Evolutionary conservation across 2,888 invertebrate genomes (phyloP).

Genomic region (Xanthorhoe designata): DNA sequence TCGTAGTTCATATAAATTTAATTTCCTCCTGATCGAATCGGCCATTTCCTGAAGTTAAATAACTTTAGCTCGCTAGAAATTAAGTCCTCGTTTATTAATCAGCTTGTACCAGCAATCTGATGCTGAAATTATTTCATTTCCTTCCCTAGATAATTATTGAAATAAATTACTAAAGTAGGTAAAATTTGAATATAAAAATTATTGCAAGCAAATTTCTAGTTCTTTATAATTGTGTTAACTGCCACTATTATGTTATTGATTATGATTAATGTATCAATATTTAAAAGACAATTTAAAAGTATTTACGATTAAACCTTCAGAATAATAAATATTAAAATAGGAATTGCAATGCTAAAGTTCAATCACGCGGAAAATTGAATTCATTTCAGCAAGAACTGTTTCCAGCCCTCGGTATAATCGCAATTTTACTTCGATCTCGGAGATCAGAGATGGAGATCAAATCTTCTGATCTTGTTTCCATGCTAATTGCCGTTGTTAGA

Average conservation of each 20-base stretch:
- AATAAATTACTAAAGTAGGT: no score
- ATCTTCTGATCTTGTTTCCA: slow-evolving; percentile 61
- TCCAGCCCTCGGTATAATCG: slow-evolving; percentile 64
- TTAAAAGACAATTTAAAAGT: no score
- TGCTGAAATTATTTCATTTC: slow-evolving; percentile 6
- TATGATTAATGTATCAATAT: no score
- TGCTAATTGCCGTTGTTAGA: slow-evolving; percentile 4
- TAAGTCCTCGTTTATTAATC: slow-evolving; percentile 8
- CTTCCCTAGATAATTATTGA: no score
- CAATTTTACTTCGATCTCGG: slow-evolving; percentile 68
- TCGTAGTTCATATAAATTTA: slow-evolving; percentile 17
- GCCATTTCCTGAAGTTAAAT: slow-evolving; percentile 24
- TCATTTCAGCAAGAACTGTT: slow-evolving; percentile 58
- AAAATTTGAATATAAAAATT: no score
- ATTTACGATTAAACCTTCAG: no score
- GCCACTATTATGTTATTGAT: no score
- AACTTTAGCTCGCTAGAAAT: slow-evolving; percentile 21
- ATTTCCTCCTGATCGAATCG: slow-evolving; percentile 28
- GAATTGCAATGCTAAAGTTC: slow-evolving; percentile 44
- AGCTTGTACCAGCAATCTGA: slow-evolving; percentile 19
- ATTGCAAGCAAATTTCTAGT: no score
- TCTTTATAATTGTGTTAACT: no score
- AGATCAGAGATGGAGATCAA: slow-evolving; percentile 50
- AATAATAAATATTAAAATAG: neutral
- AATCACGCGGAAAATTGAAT: slow-evolving; percentile 64